Evolutionary conservation across 2,113 vertebrate species (phyloP).

Genomic region (Herpetotheres cachinnans): DNA sequence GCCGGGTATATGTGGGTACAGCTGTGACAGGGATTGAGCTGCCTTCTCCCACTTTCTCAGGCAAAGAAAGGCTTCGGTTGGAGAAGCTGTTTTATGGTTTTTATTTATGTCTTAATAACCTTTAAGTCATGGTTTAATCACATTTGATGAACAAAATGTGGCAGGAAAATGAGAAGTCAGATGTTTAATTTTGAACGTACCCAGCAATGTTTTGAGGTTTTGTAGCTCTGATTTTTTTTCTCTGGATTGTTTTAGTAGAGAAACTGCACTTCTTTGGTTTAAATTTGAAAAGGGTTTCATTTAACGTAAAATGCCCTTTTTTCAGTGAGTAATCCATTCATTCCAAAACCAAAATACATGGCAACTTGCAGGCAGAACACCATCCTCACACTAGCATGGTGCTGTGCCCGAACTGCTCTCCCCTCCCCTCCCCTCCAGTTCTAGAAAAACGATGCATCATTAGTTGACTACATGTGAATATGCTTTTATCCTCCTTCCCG

Average conservation of each 20-base stretch:
- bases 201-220: background rate
- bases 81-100: background rate
- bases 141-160: background rate
- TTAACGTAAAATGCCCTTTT: background rate
- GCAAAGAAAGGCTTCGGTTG: background rate
- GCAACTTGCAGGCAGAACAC: background rate
- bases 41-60: background rate
- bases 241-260: background rate
- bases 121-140: conserved; percentile 15
- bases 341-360: background rate
- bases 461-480: background rate
- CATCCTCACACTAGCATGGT: rapidly evolving
- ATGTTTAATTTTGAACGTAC: background rate
- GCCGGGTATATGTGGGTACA: background rate
- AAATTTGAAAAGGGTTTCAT: background rate
- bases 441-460: background rate
- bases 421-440: background rate
- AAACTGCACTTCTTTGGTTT: background rate
- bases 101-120: background rate
- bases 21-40: background rate
- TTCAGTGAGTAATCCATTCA: background rate
- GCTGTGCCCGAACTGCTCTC: background rate
- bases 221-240: background rate
- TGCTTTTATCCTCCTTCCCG: background rate
- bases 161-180: background rate